Evolutionary conservation across 2,888 invertebrate species (phyloP), one percentile per base, ranked within the genome.

Genomic region (Notodonta dromedarius): DNA sequence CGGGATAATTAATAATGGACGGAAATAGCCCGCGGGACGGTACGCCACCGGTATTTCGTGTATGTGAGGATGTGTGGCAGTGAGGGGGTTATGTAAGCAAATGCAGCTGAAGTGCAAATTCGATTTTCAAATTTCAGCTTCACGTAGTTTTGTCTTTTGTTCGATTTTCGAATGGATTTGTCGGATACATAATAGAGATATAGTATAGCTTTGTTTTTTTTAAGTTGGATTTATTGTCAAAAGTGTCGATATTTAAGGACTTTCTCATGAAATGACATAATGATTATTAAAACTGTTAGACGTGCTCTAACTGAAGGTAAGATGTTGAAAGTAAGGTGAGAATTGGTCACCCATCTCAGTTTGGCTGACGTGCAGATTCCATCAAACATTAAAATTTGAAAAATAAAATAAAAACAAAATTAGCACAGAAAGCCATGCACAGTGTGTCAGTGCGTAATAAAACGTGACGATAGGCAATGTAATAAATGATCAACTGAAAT

Each of bases 1-100:
- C 65, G 44, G 39, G 5, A 50, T 71, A 73, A 80, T 75, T 77
- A 77, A 76, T 77, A 70, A 70, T 57, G 67, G 24, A 63, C 66
- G 58, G 35, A 73, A 71, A 77, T 74, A 73, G 67, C 67, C 64
- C 60, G 35, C 60, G 40, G 46, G 57, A 14, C 12, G 24, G 5
- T 46, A 11, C 73, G 57, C 62, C 60, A 60, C 44, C 39, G 59
- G 74, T 61, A 66, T 69, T 69, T 68, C 24, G 67, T 60, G 58
- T 52, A 35, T 32, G 32, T 8, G 50, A 9, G 58, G 50, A 32
- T 40, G 51, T 61, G 57, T 4, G 44, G 50, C 54, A 42, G 12
- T 42, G 13, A 57, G 16, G 54, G 66, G 60, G 64, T 71, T 67
- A 67, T 60, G 58, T 62, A 67, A 60, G 52, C 57, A 58, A 46